These are phyloP conservation scores for Garra rufa DNA, from an alignment of 2,113 vertebrate species.

Conservation along the genomic window DNA sequence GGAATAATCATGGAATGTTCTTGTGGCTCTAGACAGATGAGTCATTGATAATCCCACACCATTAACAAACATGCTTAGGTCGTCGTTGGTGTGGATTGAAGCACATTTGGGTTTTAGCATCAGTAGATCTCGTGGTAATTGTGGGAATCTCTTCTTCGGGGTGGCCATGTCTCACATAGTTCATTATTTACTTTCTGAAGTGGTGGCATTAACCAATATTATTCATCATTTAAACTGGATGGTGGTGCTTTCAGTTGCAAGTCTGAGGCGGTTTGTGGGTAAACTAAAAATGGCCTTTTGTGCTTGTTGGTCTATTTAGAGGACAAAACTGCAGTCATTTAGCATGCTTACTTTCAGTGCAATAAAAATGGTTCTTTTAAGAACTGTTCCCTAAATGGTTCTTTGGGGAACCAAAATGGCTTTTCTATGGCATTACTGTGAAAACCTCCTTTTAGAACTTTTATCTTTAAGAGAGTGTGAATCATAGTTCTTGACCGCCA, in stretches of 20 bases:
- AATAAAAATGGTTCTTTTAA: too few relatives aligned
- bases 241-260: not conserved
- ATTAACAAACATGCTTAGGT: slow-evolving; percentile 42
- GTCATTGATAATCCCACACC: slow-evolving; percentile 53
- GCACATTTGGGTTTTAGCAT: slow-evolving; percentile 56
- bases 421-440: too few relatives aligned
- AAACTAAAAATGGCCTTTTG: not conserved
- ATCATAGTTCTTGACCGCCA: not conserved
- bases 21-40: slow-evolving; percentile 16
- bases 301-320: not conserved
- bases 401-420: too few relatives aligned
- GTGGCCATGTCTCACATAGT: slow-evolving; percentile 54
- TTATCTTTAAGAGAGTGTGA: not conserved
- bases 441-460: not conserved
- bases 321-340: not conserved
- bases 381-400: too few relatives aligned
- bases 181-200: slow-evolving; percentile 28
- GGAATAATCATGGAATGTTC: slow-evolving; percentile 9
- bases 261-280: slow-evolving; percentile 1
- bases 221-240: not conserved
- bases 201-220: not conserved
- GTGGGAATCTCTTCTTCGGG: slow-evolving; percentile 55
- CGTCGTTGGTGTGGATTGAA: slow-evolving; percentile 43
- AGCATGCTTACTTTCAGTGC: not conserved
- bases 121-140: slow-evolving; percentile 24